Evolutionary conservation across 2,888 invertebrate genomes (phyloP), one percentile per base, ranked within the genome.

Genomic region (Diabrotica balteata): DNA sequence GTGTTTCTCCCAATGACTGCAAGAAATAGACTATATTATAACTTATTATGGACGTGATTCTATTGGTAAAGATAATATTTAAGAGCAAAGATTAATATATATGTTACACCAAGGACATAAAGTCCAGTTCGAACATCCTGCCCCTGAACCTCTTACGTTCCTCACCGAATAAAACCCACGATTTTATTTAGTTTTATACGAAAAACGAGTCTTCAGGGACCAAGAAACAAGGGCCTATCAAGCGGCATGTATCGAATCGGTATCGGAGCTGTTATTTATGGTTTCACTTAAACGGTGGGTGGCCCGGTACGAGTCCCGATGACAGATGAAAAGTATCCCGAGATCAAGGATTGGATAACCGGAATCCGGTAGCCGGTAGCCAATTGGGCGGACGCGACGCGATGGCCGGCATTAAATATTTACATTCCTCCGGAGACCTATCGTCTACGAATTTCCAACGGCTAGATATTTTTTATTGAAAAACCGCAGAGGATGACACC

Each of bases 271-370:
- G 80, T 84, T 81, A 83, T 84, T 84, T 83, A 83, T 83, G 79
- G 82, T 80, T 80, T 82, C 78, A 76, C 78, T 80, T 79, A 66
- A 68, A 53, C 68, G 80, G 83, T 83, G 83, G 84, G 83, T 84
- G 84, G 84, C 82, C 83, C 67, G 77, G 77, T 76, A 75, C 77
- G n/a, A 73, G 77, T 78, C 76, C 75, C 78, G 83, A 76, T 84
- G 84, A 84, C 84, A 84, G 84, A 83, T 84, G 83, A 84, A 84
- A 84, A 83, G 84, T 84, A 82, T 84, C 80, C 82, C 75, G 78
- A 84, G 84, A 84, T 84, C 82, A 79, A 77, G 80, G 82, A 84
- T 84, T 84, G 84, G 84, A 84, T 84, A 84, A 84, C 81, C 79
- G 76, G 81, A 82, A 81, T 82, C 80, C 84, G 83, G 84, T 84